Conservation (phyloP, 2,888 invertebrate genomes). For the Amphiduros pacificus region DNA sequence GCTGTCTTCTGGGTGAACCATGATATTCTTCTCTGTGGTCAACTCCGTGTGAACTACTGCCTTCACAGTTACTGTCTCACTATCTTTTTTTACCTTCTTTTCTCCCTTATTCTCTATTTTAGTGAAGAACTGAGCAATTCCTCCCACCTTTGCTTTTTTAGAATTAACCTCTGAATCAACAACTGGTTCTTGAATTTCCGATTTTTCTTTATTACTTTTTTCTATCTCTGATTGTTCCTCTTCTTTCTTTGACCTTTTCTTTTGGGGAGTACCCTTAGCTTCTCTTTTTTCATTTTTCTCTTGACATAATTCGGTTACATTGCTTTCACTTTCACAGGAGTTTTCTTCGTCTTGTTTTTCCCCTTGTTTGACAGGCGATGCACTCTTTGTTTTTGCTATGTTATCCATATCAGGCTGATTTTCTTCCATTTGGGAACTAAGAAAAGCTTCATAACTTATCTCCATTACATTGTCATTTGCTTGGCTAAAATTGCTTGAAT, state of each 20-base stretch:
- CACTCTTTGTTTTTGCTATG: no score
- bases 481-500: no score
- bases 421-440: background rate
- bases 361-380: background rate
- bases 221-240: background rate
- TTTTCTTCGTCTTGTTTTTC: background rate
- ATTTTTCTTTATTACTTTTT: background rate
- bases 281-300: background rate
- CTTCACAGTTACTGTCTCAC: background rate
- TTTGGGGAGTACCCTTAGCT: background rate
- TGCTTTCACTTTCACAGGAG: background rate
- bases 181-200: background rate
- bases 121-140: conserved; percentile 6
- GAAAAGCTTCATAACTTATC: conserved; percentile 5
- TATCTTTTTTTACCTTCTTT: background rate
- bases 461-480: no score
- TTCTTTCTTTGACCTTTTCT: background rate
- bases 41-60: background rate
- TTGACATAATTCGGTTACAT: background rate
- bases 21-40: background rate
- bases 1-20: background rate
- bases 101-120: background rate
- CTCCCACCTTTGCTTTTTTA: background rate
- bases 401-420: background rate
- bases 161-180: background rate